Conservation (phyloP, 2,888 invertebrate species). For the Leucozona laternaria region DNA sequence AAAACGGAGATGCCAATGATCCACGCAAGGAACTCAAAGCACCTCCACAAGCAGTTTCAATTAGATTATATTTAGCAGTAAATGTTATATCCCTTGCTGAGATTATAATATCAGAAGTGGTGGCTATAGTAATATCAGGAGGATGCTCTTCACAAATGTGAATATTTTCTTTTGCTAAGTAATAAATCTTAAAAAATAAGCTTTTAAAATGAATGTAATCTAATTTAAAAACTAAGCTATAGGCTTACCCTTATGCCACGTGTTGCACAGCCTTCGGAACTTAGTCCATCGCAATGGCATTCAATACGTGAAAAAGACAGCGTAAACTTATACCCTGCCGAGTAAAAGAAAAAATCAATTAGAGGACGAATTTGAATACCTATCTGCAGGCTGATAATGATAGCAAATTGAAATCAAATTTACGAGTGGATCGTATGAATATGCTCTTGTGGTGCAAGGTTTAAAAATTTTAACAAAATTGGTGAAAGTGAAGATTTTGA, state of each 20-base stretch:
- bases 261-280: constrained; percentile 69
- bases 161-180: constrained; percentile 81
- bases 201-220: neutral
- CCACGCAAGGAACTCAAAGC: constrained; percentile 86
- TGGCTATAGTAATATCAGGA: constrained; percentile 86
- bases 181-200: neutral
- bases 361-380: too few species aligned
- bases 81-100: constrained; percentile 72
- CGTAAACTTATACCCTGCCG: constrained; percentile 76
- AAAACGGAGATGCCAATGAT: constrained; percentile 88
- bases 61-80: constrained; percentile 84
- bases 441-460: too few species aligned
- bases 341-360: neutral
- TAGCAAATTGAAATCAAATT: too few species aligned
- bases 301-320: constrained; percentile 79
- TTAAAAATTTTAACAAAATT: too few species aligned
- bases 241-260: constrained; percentile 76
- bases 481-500: too few species aligned
- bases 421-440: too few species aligned
- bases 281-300: constrained; percentile 77
- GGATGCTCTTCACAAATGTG: constrained; percentile 85
- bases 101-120: constrained; percentile 84
- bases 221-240: neutral
- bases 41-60: constrained; percentile 89
- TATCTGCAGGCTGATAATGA: too few species aligned